phyloP scores from a whole-genome alignment of 2,797 vertebrate genomes.

The Sebastes dallii region DNA sequence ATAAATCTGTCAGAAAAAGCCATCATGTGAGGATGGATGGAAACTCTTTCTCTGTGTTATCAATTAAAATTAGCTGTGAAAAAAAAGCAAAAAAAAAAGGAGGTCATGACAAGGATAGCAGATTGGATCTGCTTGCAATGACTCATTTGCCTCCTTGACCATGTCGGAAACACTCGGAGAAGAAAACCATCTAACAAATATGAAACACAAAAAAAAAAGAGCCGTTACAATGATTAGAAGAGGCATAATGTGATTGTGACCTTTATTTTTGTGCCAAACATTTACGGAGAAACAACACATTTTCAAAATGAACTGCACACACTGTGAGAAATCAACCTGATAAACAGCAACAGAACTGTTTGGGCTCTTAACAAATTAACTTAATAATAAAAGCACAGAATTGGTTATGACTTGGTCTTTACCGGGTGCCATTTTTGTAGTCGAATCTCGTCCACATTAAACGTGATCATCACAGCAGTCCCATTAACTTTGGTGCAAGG shows the following conservation, averaged over 20 bases:
- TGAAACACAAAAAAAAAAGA: not conserved
- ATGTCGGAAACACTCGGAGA: not conserved
- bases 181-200: not conserved
- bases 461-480: slow-evolving; percentile 54
- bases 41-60: not conserved
- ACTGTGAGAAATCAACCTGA: slow-evolving; percentile 48
- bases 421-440: slow-evolving; percentile 40
- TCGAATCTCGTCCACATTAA: slow-evolving; percentile 44
- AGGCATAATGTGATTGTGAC: slow-evolving; percentile 64
- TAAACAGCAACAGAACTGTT: slow-evolving; percentile 40
- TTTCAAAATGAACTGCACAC: slow-evolving; percentile 33
- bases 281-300: slow-evolving; percentile 68
- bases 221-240: slow-evolving; percentile 34
- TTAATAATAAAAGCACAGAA: slow-evolving; percentile 31
- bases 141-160: not conserved
- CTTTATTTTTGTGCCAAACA: slow-evolving; percentile 74
- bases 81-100: not conserved
- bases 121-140: not conserved
- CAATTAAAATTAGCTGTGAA: not conserved
- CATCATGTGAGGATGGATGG: not conserved
- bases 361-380: slow-evolving; percentile 52
- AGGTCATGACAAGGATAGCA: not conserved
- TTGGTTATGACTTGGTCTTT: slow-evolving; percentile 32
- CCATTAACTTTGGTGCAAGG: slow-evolving; percentile 72
- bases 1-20: not conserved